Evolutionary conservation across 2,797 vertebrate genomes (phyloP).

Genomic region (Sebastes melanostomus): DNA sequence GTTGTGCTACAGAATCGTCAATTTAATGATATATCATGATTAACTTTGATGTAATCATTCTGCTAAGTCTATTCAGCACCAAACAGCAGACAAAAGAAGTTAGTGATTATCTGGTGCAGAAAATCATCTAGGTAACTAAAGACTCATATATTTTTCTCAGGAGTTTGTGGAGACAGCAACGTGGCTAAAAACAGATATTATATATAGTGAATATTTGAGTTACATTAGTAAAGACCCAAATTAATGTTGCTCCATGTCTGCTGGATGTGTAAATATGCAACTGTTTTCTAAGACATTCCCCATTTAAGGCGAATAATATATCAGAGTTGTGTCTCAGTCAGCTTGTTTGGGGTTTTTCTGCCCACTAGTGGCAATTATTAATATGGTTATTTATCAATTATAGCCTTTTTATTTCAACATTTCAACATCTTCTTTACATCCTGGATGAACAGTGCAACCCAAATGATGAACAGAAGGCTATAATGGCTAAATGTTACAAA

Average conservation of each 20-base stretch:
- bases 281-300: neutral
- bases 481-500: neutral
- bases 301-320: neutral
- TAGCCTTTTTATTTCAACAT: neutral
- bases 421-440: neutral
- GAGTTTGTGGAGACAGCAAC: no score
- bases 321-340: neutral
- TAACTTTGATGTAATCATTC: neutral
- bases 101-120: no score
- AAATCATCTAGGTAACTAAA: neutral
- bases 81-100: neutral
- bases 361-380: neutral
- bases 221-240: neutral
- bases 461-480: neutral
- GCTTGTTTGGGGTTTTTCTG: neutral
- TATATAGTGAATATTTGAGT: neutral
- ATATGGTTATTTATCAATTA: neutral
- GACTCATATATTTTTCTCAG: neutral
- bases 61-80: neutral
- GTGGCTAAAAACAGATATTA: neutral
- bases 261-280: neutral
- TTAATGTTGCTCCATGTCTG: neutral
- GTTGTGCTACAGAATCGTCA: neutral
- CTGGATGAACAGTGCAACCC: neutral
- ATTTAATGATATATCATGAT: neutral